Base-by-base conservation (phyloP, 2,113 vertebrate genomes). In the Chloroceryle aenea region DNA sequence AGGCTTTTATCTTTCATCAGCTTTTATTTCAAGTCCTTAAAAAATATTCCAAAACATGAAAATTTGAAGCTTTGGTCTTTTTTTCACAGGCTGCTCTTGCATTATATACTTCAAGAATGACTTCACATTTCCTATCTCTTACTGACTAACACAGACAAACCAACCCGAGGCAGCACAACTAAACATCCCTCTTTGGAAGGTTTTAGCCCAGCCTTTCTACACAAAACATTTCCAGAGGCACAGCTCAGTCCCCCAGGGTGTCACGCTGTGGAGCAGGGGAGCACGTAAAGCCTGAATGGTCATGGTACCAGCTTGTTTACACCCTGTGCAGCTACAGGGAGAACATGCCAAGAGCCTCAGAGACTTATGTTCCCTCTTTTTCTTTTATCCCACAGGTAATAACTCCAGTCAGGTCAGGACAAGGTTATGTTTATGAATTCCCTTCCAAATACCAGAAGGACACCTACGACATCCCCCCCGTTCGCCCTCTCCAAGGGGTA, bases 401-500 rank as follows among this genome's bases (percentile, higher is more conserved):
- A 98, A 99, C 98, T 78, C 99, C 99, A 10, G 95, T 98, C 92
- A 98, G 99, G 93, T 98, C 98, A 87, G 99, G 98, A 95, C 99
- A 99, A 82, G 96, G 98, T 85, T 99, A 99, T 75, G 97, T 98
- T 87, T 99, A 98, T 79, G 98, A 99, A 94, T 97, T 98, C 36
- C 97, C 98, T 32, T 97, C 98, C 95, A 98, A 98, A 93, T 96
- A 98, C 97, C 99, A 99, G 89, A 98, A 98, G 96, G 99, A 99
- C 90, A 93, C 99, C 87, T 99, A 99, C 0, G 99, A 99, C 58
- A 98, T 99, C 58, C 99, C 99, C 68, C 98, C 99, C 2, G 90
- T 97, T 59, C 98, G 99, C 52, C 91, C 97, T 38, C 84, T 96
- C 45, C 99, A 99, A 95, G 99, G 99, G 98, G 99, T 99, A 97